phyloP scores from a whole-genome alignment of 2,888 invertebrate genomes.

The Tholera decimalis region DNA sequence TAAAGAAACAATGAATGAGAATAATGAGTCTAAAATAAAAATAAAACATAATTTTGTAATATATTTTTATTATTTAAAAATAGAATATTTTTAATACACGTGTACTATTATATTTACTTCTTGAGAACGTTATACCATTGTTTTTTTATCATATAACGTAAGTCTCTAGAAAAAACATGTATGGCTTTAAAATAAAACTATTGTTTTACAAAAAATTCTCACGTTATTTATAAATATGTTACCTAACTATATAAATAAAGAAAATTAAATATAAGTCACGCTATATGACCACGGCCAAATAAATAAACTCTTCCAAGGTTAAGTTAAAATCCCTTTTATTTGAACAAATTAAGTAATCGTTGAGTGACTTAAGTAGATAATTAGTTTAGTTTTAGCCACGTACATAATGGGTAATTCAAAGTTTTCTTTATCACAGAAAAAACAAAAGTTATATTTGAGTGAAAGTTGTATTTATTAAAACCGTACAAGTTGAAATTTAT shows the following conservation, averaged over 20 bases:
- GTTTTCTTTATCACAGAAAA: too few relatives aligned
- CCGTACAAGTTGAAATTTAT: too few relatives aligned
- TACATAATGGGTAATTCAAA: too few relatives aligned
- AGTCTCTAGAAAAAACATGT: background rate
- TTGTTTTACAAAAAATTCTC: constrained; percentile 1
- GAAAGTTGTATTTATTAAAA: too few relatives aligned
- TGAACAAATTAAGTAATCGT: background rate
- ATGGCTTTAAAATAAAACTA: background rate
- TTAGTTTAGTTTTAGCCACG: too few relatives aligned
- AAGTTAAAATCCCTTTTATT: background rate
- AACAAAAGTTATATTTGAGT: too few relatives aligned
- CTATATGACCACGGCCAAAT: too few relatives aligned
- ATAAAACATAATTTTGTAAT: too few relatives aligned
- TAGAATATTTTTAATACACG: background rate
- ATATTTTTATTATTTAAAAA: background rate
- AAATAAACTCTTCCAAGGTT: background rate
- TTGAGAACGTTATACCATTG: background rate
- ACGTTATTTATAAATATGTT: background rate
- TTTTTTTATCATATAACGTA: background rate
- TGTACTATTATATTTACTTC: too few relatives aligned
- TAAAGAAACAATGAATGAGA: too few relatives aligned
- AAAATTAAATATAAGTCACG: background rate
- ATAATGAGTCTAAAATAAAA: background rate
- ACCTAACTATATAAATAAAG: background rate
- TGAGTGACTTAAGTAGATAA: background rate